Conservation (phyloP, 2,113 vertebrate species). For the Grammomys surdaster region DNA sequence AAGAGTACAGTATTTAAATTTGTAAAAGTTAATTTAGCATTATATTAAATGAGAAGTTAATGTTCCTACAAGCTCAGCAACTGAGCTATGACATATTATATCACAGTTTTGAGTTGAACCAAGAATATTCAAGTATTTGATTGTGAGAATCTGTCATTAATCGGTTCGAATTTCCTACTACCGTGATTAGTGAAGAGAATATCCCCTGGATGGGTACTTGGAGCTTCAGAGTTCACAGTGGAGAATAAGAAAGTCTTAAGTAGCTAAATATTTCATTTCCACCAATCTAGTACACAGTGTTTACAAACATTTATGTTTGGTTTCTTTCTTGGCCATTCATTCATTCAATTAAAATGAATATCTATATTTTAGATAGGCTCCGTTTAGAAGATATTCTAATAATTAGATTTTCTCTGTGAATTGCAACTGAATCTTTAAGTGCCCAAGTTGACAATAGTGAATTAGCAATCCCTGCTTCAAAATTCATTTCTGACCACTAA, state of each 20-base stretch:
- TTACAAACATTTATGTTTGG: background rate
- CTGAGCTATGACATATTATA: slow-evolving; percentile 57
- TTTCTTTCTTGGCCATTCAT: slow-evolving; percentile 10
- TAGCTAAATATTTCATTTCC: slow-evolving; percentile 38
- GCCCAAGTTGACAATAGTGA: background rate
- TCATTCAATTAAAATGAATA: slow-evolving; percentile 46
- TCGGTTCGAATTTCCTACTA: slow-evolving; percentile 56
- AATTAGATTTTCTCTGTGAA: slow-evolving; percentile 44
- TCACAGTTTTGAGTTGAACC: slow-evolving; percentile 54
- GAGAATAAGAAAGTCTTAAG: slow-evolving; percentile 20
- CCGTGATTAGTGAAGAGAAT: slow-evolving; percentile 16
- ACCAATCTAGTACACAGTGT: slow-evolving; percentile 7
- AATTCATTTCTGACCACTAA: slow-evolving; percentile 7
- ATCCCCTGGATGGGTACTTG: background rate
- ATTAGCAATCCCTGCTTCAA: slow-evolving; percentile 22
- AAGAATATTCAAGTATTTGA: slow-evolving; percentile 52
- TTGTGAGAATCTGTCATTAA: slow-evolving; percentile 53
- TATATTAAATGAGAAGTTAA: slow-evolving; percentile 67
- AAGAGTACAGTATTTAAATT: slow-evolving; percentile 66
- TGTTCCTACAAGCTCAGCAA: slow-evolving; percentile 48
- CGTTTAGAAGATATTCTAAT: slow-evolving; percentile 34
- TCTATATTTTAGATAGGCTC: slow-evolving; percentile 14
- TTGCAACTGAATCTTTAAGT: background rate
- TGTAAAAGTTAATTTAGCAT: slow-evolving; percentile 73
- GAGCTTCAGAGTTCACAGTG: background rate